Evolutionary conservation across 2,797 vertebrate genomes (phyloP).

Genomic region (Phyllotis vaccarum): DNA sequence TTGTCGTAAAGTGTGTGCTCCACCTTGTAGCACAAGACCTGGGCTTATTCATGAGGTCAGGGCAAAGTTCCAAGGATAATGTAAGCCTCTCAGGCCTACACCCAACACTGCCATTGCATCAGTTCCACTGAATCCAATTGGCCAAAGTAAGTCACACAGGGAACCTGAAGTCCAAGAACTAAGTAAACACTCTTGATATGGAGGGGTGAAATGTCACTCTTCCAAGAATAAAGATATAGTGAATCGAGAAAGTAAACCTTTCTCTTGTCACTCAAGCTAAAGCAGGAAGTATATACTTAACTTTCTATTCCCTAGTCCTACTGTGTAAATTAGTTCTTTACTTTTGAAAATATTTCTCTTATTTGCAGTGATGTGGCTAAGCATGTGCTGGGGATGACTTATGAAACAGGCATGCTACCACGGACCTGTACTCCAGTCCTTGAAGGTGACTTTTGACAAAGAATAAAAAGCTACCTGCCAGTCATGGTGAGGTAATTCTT

Average conservation of each 20-base stretch:
- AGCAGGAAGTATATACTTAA: conserved; percentile 59
- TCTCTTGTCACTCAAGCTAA: not conserved
- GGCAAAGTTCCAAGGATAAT: not conserved
- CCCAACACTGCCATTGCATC: not conserved
- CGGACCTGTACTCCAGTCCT: not conserved
- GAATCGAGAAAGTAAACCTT: not conserved
- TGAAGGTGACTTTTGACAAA: conserved; percentile 56
- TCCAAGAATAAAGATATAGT: not conserved
- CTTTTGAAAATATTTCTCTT: not conserved
- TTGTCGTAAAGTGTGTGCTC: not conserved
- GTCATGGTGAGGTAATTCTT: conserved; percentile 6
- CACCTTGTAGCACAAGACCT: not conserved
- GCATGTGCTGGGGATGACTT: not conserved
- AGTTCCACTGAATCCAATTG: not conserved
- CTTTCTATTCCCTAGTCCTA: conserved; percentile 6
- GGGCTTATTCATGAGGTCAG: not conserved
- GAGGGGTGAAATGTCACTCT: not conserved
- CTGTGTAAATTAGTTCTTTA: conserved; percentile 40
- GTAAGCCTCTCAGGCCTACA: not conserved
- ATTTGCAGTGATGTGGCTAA: not conserved
- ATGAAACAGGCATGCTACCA: not conserved
- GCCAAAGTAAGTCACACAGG: not conserved
- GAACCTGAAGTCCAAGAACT: not conserved
- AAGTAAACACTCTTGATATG: not conserved
- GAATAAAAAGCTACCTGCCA: conserved; percentile 1